phyloP scores from a whole-genome alignment of 1,140 invertebrate species.

The Drosophila auraria region DNA sequence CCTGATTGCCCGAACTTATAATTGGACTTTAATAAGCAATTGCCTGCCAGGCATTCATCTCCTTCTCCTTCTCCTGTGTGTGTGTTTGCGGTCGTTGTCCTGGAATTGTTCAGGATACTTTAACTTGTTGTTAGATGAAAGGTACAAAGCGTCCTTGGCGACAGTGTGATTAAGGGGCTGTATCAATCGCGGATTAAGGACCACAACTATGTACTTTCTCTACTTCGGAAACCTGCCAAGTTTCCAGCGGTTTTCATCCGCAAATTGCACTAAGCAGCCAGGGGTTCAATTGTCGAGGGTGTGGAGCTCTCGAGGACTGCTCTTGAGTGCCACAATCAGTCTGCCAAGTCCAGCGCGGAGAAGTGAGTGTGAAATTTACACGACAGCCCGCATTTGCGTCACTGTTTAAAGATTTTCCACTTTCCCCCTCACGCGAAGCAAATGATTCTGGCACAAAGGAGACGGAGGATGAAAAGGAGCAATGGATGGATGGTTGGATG shows the following conservation, averaged over 20 bases:
- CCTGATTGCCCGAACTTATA: constrained; percentile 61
- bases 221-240: constrained; percentile 27
- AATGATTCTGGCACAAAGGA: constrained; percentile 14
- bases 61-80: too few species aligned
- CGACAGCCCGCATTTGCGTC: constrained; percentile 61
- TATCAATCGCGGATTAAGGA: constrained; percentile 42
- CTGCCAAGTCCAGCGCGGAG: constrained; percentile 35
- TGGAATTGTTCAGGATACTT: constrained; percentile 24
- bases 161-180: constrained; percentile 27
- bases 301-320: constrained; percentile 21
- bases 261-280: constrained; percentile 35
- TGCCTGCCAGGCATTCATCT: constrained; percentile 42
- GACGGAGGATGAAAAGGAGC: constrained; percentile 22
- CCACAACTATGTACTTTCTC: constrained; percentile 22
- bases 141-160: constrained; percentile 4
- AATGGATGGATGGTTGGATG: constrained; percentile 14
- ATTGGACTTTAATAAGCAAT: constrained; percentile 76
- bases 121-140: constrained; percentile 22
- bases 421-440: constrained; percentile 6
- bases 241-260: constrained; percentile 58
- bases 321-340: constrained; percentile 65
- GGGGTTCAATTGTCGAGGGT: neutral
- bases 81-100: constrained; percentile 6
- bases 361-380: constrained; percentile 50
- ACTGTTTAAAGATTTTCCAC: constrained; percentile 63